Conservation (phyloP, 2,888 invertebrate species). For the Mesorhabditis sp. region DNA sequence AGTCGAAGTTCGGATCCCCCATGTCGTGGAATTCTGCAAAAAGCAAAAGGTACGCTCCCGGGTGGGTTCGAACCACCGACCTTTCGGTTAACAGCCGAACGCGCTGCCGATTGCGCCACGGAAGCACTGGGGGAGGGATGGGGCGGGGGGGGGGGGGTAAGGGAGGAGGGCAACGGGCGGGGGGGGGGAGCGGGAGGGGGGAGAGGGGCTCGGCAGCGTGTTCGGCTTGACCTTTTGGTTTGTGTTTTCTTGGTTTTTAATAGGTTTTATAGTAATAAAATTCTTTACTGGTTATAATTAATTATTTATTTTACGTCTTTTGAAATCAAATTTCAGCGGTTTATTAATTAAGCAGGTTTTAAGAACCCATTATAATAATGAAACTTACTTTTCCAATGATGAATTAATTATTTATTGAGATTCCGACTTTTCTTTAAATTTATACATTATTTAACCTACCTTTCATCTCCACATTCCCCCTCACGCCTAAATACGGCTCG, state of each 20-base stretch:
- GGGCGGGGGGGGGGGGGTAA: neutral
- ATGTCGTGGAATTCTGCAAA: conserved; percentile 52
- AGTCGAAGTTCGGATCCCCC: conserved; percentile 44
- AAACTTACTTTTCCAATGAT: too few relatives aligned
- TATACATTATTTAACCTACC: conserved; percentile 22
- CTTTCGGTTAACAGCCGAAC: conserved; percentile 56
- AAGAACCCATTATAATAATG: too few relatives aligned
- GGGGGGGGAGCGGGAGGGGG: neutral
- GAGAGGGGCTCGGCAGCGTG: neutral
- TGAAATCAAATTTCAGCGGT: too few relatives aligned
- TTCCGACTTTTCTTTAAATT: conserved; percentile 15
- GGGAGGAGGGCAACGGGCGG: neutral
- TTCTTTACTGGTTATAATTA: too few relatives aligned
- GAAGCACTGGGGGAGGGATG: conserved; percentile 16
- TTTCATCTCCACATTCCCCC: conserved; percentile 38
- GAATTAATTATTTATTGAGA: conserved; percentile 9
- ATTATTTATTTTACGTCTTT: too few relatives aligned
- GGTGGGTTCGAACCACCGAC: conserved; percentile 54
- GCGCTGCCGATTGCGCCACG: conserved; percentile 44
- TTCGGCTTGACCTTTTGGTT: neutral
- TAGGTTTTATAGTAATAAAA: too few relatives aligned
- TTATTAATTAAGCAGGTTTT: too few relatives aligned
- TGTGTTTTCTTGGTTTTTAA: neutral
- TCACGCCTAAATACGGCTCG: conserved; percentile 52
- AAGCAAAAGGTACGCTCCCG: conserved; percentile 25